phyloP scores from a whole-genome alignment of 2,888 invertebrate species.

The Lumbricus terrestris region DNA sequence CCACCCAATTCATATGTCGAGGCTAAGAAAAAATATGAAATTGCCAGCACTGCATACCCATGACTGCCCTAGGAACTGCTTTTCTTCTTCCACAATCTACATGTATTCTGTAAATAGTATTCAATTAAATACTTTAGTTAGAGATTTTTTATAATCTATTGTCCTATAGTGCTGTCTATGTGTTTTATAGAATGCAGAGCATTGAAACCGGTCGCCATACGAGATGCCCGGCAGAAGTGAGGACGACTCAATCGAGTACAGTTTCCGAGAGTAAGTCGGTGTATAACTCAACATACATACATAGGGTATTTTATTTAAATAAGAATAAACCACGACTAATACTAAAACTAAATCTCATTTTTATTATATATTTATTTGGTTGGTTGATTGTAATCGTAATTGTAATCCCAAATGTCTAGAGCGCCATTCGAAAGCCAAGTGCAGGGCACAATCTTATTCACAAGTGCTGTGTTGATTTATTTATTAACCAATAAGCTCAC shows the following conservation, averaged over 20 bases:
- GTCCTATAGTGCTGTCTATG: not conserved
- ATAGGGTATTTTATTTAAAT: not conserved
- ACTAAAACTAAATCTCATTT: not conserved
- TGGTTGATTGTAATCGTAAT: too few species aligned
- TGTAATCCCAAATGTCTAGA: too few species aligned
- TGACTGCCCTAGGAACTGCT: too few species aligned
- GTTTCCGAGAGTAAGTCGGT: not conserved
- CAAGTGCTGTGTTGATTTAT: too few species aligned
- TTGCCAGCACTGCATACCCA: too few species aligned
- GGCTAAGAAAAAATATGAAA: too few species aligned
- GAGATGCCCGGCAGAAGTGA: not conserved
- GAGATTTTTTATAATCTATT: not conserved
- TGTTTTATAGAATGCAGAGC: conserved; percentile 12
- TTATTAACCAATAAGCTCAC: not conserved
- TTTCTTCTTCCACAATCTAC: not conserved
- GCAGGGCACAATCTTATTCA: too few species aligned
- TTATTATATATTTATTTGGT: not conserved
- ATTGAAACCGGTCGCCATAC: conserved; percentile 21
- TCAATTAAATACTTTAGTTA: not conserved
- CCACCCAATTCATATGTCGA: too few species aligned
- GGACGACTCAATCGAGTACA: not conserved
- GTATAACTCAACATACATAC: too few species aligned
- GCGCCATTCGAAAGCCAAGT: too few species aligned
- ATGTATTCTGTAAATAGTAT: not conserved
- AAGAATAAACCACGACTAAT: not conserved